Evolutionary conservation across 2,888 invertebrate species (phyloP), one percentile per base, ranked within the genome.

Genomic region (Agriopis leucophaearia): DNA sequence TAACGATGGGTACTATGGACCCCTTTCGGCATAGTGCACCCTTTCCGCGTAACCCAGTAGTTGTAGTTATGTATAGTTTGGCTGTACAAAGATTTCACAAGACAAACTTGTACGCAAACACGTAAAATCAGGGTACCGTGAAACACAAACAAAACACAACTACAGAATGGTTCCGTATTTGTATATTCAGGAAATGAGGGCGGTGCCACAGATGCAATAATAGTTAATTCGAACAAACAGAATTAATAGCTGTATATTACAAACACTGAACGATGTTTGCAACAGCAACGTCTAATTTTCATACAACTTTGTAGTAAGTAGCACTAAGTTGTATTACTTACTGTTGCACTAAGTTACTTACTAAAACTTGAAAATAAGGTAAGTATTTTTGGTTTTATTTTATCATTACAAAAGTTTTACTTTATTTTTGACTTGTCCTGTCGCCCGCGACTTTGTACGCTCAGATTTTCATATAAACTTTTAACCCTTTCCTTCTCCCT

Each of bases 111-210:
- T 40, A 52, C 8, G 36, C 45, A 59, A 38, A 60, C 40, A 35
- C 60, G 47, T 62, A 54, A 54, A 52, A 62, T 54, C 45, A 54
- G 62, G 54, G 54, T 62, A 54, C 62, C 62, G 62, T 13, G 45
- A 6, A 54, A 54, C 36, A 54, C 62, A 62, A 62, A 62, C 62
- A 62, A 54, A 62, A 36, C 36, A n/a, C 54, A n/a, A 50, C 45
- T 35, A 42, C 36, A 36, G 44, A 45, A 36, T 52, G 54, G 62
- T 61, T 61, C 61, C 52, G 61, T 59, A 59, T 59, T 55, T 40
- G 47, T 59, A 50, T 50, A n/a, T 50, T 18, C 42, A 36, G 45
- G 44, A 45, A 62, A 62, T 62, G 62, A 38, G 62, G 62, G 62
- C 54, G 10, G 13, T 18, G 40, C 35, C 36, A 62, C 38, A 62